Base-by-base conservation (phyloP, 2,888 invertebrate species). In the Emmelina monodactyla region DNA sequence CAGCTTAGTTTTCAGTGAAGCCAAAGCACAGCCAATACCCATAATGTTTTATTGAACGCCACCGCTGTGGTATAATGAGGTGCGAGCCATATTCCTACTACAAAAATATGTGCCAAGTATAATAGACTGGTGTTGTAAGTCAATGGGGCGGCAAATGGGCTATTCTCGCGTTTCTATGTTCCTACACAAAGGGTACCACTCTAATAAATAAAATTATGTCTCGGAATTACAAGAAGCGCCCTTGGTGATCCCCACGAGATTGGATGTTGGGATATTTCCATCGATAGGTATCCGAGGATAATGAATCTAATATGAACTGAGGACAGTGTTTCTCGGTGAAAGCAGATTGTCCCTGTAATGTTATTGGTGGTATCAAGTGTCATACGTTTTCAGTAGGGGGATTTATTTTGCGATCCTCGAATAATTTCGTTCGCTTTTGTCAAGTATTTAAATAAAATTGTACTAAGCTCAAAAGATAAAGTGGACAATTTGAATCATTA, bases 181-280 rank as follows among this genome's bases (percentile, higher is more conserved):
- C 51, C 58, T 58, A 59, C 59, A 29, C 29, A 14, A 68, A 65
- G 68, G 69, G 68, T 62, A 66, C n/a, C 58, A 67, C 69, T 75
- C 75, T 78, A 78, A 79, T 78, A 79, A 78, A 79, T 78, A 78
- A 78, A 78, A 79, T 79, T 78, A 79, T 78, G 68, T 71, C 69
- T 62, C 68, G 69, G 75, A 78, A 79, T 79, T 78, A 79, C 79
- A 76, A 78, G 73, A 76, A 78, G 72, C 73, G 62, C 58, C 57
- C 54, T 58, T 58, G 66, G 59, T 62, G 59, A 65, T 68, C 67
- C 57, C 60, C 64, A 59, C 59, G 71, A 72, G 75, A 78, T 78
- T 78, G 78, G 78, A 73, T 71, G 62, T 54, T 63, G 58, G n/a
- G 61, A 66, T 67, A 63, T 72, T 72, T 64, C 59, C 71, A 68